These are phyloP conservation scores for Pterostichus madidus DNA, from an alignment of 2,888 invertebrate species.

Conservation along the genomic window DNA sequence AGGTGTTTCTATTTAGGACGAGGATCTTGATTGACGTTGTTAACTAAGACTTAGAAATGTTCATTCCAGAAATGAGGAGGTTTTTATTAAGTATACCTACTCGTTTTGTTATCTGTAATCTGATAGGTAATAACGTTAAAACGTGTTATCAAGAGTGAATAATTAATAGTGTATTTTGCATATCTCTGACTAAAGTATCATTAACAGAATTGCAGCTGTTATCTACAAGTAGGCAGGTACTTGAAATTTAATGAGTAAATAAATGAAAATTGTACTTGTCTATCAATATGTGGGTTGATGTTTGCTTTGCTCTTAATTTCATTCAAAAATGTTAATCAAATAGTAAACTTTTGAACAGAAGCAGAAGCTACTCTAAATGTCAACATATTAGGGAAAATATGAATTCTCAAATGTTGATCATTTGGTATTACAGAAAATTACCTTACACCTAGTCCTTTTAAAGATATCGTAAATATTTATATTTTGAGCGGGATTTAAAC, in stretches of 20 bases:
- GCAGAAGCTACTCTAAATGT: too few species aligned
- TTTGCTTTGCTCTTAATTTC: neutral
- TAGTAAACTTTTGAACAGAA: too few species aligned
- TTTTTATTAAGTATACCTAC: neutral
- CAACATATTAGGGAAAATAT: too few species aligned
- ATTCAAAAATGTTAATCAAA: too few species aligned
- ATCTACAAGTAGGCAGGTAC: neutral
- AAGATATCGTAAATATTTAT: too few species aligned
- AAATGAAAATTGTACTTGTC: neutral
- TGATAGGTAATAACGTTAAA: neutral
- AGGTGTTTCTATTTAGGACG: neutral
- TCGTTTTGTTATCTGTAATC: slow-evolving; percentile 1
- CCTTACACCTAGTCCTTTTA: too few species aligned
- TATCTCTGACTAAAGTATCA: neutral
- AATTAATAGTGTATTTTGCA: slow-evolving; percentile 7
- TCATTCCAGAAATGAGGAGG: neutral
- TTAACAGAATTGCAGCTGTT: neutral
- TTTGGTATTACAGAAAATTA: too few species aligned
- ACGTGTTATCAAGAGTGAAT: too few species aligned
- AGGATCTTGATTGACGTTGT: neutral
- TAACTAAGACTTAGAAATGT: neutral
- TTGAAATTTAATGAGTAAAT: neutral
- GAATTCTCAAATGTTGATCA: too few species aligned
- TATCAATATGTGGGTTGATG: neutral
- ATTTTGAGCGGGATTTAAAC: too few species aligned